Evolutionary conservation across 2,888 invertebrate species (phyloP).

Genomic region (Saturnia pavonia): DNA sequence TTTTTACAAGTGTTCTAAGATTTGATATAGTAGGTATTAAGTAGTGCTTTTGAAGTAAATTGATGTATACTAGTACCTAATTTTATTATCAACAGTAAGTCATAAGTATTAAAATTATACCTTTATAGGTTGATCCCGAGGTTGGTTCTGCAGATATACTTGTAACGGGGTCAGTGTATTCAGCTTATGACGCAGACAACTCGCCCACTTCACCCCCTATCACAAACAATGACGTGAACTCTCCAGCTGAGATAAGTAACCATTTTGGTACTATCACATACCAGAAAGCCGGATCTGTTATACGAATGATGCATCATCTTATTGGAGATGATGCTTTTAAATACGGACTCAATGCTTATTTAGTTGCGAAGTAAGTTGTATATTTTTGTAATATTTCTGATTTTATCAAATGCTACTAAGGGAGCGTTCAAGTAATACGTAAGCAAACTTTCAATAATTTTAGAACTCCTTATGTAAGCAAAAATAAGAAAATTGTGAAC

Average conservation of each 20-base stretch:
- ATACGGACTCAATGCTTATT: conserved; percentile 53
- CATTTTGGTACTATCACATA: conserved; percentile 87
- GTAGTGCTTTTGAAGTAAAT: background rate
- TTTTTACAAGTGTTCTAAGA: conserved; percentile 6
- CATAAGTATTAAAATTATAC: background rate
- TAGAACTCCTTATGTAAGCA: no score
- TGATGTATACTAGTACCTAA: background rate
- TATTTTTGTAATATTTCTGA: conserved; percentile 20
- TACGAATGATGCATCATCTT: conserved; percentile 75
- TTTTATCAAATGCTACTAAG: no score
- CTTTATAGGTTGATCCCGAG: conserved; percentile 79
- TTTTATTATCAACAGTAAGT: background rate
- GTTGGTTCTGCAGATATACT: conserved; percentile 85
- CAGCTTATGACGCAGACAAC: conserved; percentile 83
- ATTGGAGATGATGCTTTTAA: conserved; percentile 61
- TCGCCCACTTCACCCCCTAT: conserved; percentile 77
- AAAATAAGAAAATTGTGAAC: no score
- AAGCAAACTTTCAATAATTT: no score
- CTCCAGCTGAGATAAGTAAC: conserved; percentile 82
- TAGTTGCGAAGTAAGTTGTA: conserved; percentile 75
- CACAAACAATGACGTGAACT: conserved; percentile 78
- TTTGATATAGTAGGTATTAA: background rate
- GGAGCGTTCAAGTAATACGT: no score
- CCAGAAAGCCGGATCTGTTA: conserved; percentile 83
- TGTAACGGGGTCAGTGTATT: conserved; percentile 83